Evolutionary conservation across 2,888 invertebrate species (phyloP).

Genomic region (Leucoma salicis): DNA sequence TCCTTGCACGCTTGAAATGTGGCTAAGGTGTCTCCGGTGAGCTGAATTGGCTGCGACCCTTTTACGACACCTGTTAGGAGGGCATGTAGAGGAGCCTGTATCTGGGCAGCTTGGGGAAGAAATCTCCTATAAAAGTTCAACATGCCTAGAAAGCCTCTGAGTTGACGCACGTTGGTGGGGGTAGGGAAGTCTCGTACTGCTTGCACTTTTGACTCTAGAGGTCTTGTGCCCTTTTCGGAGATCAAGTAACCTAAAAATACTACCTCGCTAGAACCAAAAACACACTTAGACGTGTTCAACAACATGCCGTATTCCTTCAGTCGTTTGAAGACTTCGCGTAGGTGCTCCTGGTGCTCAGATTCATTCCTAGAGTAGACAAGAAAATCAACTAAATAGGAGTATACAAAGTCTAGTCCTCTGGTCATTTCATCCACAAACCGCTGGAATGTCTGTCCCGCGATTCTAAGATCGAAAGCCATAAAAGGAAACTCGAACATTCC

Average conservation of each 20-base stretch:
- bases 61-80: slow-evolving; percentile 18
- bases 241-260: slow-evolving; percentile 18
- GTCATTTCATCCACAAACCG: slow-evolving; percentile 12
- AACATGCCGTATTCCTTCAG: slow-evolving; percentile 14
- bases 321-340: slow-evolving; percentile 6
- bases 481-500: background rate
- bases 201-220: slow-evolving; percentile 1
- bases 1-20: slow-evolving; percentile 37
- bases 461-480: too few species aligned
- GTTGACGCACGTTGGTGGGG: slow-evolving; percentile 22
- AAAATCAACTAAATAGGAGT: slow-evolving; percentile 11
- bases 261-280: slow-evolving; percentile 8
- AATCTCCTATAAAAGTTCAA: slow-evolving; percentile 27
- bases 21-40: slow-evolving; percentile 18
- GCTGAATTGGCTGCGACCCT: slow-evolving; percentile 30
- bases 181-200: slow-evolving; percentile 9
- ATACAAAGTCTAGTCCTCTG: slow-evolving; percentile 14
- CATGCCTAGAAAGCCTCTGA: slow-evolving; percentile 28
- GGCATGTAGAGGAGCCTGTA: slow-evolving; percentile 16
- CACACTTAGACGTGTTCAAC: slow-evolving; percentile 15
- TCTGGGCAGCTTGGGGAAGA: slow-evolving; percentile 15
- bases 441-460: slow-evolving; percentile 24
- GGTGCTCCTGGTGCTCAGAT: background rate
- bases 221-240: slow-evolving; percentile 10
- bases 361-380: slow-evolving; percentile 2